Base-by-base conservation (phyloP, 2,113 vertebrate genomes). In the Saccopteryx bilineata region DNA sequence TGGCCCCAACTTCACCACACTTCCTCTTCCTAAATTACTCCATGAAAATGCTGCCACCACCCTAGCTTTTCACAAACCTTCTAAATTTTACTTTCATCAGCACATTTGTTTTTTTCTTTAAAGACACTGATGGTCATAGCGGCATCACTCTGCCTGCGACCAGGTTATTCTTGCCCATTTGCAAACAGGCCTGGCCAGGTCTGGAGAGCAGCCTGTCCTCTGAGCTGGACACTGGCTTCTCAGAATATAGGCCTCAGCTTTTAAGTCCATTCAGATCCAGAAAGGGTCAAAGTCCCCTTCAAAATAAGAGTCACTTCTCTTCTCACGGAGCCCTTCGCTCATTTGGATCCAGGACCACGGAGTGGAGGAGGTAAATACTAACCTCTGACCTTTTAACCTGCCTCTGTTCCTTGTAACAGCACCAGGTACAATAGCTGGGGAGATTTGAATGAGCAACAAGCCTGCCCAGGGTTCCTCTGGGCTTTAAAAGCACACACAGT, bases 381-480 rank as follows among this genome's bases (percentile, higher is more conserved):
- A 0, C 0, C 81, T 81, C 84, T 88, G 13, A 78, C 93, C 69
- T 93, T 96, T 92, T 83, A 92, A 82, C 95, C 54, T 68, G 28
- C 33, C 87, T 46, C 26, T 56, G 80, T 82, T 96, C 83, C 75
- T 61, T 50, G 52, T 12, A 74, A 68, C 11, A 18, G 80, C 75
- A 54, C 13, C 56, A 69, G 90, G 80, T 19, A 93, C 46, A 61
- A 61, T 61, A 56, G 72, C 74, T 83, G 81, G 46, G 91, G 97
- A 93, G 69, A 72, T 28, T 28, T 60, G 83, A 95, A 91, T 56
- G 95, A 83, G n/a, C 52, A 97, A 52, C 23, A 96, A 50, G 87
- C 74, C 81, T 48, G 92, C 86, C 82, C 78, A 76, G 94, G 78
- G 90, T 96, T 86, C 93, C 94, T 91, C 84, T 90, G 66, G 92